Base-by-base conservation (phyloP, 1,140 invertebrate genomes). In the Radopholus similis region DNA sequence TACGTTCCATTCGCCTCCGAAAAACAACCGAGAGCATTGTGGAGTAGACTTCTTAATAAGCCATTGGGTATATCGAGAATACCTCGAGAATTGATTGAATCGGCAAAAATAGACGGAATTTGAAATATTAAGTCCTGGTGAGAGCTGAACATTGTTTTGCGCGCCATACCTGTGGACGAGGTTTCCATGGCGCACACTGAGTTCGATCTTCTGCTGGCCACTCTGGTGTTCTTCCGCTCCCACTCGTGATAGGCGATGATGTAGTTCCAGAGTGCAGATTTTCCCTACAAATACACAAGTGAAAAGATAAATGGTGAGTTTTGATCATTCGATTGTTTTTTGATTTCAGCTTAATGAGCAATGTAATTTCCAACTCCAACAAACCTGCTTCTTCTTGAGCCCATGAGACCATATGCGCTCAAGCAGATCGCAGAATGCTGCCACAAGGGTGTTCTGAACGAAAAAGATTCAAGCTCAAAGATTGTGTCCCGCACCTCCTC, bases 401-500 rank as follows among this genome's bases (percentile, higher is more conserved):
- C 95, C 95, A 83, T 99, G 95, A 1, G 91, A 92, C 95, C 95
- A 99, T 44, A 98, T 91, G 71, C 95, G 87, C 84, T 99, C 96
- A 13, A 98, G 83, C 37, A 99, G 87, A 85, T 98, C 96, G 86
- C 96, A 99, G 0, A 99, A 86, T 77, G 92, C 91, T 13, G 93
- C 93, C 8, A 99, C 95, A 59, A 98, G 86, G 0, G 95, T 97
- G 80, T 95, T 98, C 83, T 62, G 21, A 58, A 51, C 9, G 3
- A 28, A 51, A 51, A 47, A 15, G n/a, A 57, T 57, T 57, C 38
- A 13, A 30, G 23, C 40, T 59, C 4, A 0, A 18, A 23, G 21
- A 18, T 60, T 18, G 13, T 30, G 26, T 18, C 11, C 18, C 32
- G 8, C 5, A 49, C 59, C 40, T 99, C 95, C 85, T 98, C 95